Evolutionary conservation across 2,888 invertebrate species (phyloP).

Genomic region (Pseudanteris insignis): DNA sequence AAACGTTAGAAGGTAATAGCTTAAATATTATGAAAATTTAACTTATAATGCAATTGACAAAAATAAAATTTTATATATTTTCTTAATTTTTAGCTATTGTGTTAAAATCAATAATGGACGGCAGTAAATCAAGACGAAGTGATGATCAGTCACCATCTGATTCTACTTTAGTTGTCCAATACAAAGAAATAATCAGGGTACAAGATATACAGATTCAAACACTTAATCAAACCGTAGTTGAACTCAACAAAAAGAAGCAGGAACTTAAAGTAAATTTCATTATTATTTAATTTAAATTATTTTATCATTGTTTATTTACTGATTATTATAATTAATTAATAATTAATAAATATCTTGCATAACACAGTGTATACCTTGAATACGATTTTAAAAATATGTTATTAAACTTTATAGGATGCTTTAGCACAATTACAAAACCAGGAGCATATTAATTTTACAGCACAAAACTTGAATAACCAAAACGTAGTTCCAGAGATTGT

Average conservation of each 20-base stretch:
- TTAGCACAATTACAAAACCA: conserved; percentile 67
- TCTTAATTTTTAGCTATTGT: conserved; percentile 67
- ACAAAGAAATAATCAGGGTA: conserved; percentile 89
- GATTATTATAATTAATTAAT: neutral
- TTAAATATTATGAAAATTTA: no score
- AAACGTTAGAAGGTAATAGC: conserved; percentile 76
- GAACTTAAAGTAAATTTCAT: conserved; percentile 54
- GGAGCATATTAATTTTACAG: conserved; percentile 72
- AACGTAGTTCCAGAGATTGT: conserved; percentile 84
- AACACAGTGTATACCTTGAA: no score
- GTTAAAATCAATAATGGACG: conserved; percentile 68
- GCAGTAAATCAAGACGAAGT: conserved; percentile 50
- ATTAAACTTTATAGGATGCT: no score
- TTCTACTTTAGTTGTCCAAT: conserved; percentile 73
- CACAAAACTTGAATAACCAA: conserved; percentile 83
- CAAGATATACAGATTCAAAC: conserved; percentile 80
- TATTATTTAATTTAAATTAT: neutral
- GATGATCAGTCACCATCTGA: conserved; percentile 54
- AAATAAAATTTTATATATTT: no score
- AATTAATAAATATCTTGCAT: neutral
- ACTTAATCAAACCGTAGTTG: conserved; percentile 53
- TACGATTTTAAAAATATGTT: no score
- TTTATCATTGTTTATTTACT: neutral
- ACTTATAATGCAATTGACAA: no score
- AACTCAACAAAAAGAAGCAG: conserved; percentile 54